phyloP scores from a whole-genome alignment of 2,888 invertebrate species.

The Cetonia aurata region DNA sequence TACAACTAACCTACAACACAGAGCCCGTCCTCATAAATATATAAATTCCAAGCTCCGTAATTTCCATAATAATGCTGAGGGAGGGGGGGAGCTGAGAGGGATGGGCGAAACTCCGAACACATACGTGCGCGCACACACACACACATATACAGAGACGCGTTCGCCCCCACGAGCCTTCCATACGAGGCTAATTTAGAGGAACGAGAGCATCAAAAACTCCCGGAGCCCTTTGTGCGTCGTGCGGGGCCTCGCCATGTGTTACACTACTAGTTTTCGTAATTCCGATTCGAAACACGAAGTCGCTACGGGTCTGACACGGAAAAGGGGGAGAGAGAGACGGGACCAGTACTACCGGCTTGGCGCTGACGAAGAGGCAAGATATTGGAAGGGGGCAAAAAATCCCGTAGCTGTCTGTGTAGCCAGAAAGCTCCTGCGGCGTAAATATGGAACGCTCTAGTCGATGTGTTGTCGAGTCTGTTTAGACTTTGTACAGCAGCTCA shows the following conservation, averaged over 20 bases:
- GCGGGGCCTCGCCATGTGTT: slow-evolving; percentile 45
- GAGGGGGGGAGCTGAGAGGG: neutral
- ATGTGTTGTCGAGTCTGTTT: neutral
- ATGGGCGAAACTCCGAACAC: too few relatives aligned
- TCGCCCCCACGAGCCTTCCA: neutral
- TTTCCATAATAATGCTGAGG: slow-evolving; percentile 20
- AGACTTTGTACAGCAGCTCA: neutral
- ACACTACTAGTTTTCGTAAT: slow-evolving; percentile 51
- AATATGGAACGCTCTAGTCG: neutral
- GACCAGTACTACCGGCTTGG: neutral
- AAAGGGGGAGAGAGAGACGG: neutral
- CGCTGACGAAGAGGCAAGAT: neutral
- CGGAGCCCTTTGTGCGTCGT: slow-evolving; percentile 14
- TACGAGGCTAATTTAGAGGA: slow-evolving; percentile 17
- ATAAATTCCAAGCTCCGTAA: slow-evolving; percentile 1
- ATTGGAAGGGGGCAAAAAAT: neutral
- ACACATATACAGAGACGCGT: neutral
- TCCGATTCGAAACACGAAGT: slow-evolving; percentile 51
- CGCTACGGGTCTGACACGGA: slow-evolving; percentile 45
- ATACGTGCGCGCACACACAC: neutral
- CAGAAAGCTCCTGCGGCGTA: neutral
- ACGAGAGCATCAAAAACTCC: slow-evolving; percentile 16
- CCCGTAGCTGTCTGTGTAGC: neutral
- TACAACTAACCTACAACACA: too few relatives aligned
- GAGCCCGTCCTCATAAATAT: neutral